phyloP scores from a whole-genome alignment of 1,140 invertebrate genomes.

The Brachionus asplanchnoidis region DNA sequence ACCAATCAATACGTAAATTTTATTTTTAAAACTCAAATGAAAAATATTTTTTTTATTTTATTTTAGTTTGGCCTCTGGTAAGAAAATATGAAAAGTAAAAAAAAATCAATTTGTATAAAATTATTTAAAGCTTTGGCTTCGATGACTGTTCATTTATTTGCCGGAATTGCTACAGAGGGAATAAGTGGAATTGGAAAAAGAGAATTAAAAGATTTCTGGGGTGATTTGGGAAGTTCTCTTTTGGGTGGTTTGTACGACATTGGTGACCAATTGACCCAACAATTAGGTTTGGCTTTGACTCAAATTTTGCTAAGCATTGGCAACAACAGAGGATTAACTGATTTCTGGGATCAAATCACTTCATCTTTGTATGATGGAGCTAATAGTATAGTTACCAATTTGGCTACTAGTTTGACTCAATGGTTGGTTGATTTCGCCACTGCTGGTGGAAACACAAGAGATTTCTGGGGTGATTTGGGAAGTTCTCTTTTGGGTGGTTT shows the following conservation, averaged over 20 bases:
- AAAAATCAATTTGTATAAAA: background rate
- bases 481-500: background rate
- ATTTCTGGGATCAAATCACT: background rate
- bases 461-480: conserved; percentile 6
- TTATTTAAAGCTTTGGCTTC: conserved; percentile 2
- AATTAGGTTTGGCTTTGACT: background rate
- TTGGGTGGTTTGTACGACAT: background rate
- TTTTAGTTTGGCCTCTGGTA: conserved; percentile 12
- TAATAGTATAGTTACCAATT: background rate
- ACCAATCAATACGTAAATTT: conserved; percentile 28
- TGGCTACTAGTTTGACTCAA: background rate
- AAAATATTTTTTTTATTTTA: background rate
- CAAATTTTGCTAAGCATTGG: conserved; percentile 1
- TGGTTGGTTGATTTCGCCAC: background rate
- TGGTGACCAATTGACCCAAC: background rate
- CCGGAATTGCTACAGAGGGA: conserved; percentile 8
- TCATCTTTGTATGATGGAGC: background rate
- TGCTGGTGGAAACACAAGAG: background rate
- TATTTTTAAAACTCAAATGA: background rate
- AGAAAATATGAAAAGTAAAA: background rate
- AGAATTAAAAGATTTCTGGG: conserved; percentile 14
- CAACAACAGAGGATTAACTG: background rate
- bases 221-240: background rate
- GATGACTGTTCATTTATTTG: conserved; percentile 29
- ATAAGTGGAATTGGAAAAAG: conserved; percentile 23